phyloP scores from a whole-genome alignment of 2,113 vertebrate genomes.

The Forbesichthys agassizii region DNA sequence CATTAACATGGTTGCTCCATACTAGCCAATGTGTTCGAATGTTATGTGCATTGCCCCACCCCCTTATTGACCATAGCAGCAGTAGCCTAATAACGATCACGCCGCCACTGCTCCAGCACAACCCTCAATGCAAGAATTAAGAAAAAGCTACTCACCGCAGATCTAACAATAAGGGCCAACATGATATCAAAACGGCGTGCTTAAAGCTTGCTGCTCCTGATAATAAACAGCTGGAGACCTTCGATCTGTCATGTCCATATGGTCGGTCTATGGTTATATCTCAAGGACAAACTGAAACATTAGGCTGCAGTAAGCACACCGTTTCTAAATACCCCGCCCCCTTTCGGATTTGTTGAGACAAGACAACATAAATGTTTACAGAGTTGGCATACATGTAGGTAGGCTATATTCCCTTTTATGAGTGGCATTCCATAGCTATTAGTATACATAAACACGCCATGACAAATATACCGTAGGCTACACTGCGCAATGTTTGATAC shows the following conservation, averaged over 20 bases:
- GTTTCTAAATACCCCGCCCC: constrained; percentile 48
- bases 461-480: too few relatives aligned
- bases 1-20: background rate
- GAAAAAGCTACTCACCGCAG: constrained; percentile 79
- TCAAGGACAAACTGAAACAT: constrained; percentile 62
- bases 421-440: too few relatives aligned
- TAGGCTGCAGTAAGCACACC: background rate
- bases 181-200: constrained; percentile 64
- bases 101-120: constrained; percentile 1
- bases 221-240: constrained; percentile 33
- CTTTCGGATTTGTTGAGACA: constrained; percentile 26
- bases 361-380: background rate
- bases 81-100: constrained; percentile 10
- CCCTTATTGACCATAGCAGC: constrained; percentile 7
- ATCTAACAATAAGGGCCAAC: constrained; percentile 79
- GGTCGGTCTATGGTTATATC: constrained; percentile 1
- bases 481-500: too few relatives aligned
- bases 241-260: constrained; percentile 55
- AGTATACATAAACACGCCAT: too few relatives aligned
- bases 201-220: constrained; percentile 32
- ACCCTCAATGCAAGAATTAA: background rate
- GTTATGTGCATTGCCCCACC: constrained; percentile 42
- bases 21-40: constrained; percentile 14
- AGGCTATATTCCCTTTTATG: too few relatives aligned
- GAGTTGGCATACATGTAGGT: constrained; percentile 18